Evolutionary conservation across 2,113 vertebrate genomes (phyloP).

Genomic region (Ammodytes dubius): DNA sequence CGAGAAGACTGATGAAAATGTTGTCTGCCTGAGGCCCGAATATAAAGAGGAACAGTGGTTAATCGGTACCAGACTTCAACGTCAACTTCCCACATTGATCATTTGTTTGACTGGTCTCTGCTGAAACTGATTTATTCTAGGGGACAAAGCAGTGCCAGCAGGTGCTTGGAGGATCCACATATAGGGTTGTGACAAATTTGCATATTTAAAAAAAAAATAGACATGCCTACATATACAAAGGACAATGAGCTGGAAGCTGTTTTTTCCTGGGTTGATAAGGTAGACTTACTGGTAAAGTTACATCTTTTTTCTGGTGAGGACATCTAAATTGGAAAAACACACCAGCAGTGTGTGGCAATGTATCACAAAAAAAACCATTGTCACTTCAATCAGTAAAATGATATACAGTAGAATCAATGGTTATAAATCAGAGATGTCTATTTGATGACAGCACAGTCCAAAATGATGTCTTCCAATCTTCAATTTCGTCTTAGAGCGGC

Average conservation of each 20-base stretch:
- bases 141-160: constrained; percentile 20
- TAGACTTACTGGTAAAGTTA: neutral
- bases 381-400: neutral
- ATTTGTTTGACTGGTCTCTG: constrained; percentile 38
- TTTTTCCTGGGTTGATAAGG: neutral
- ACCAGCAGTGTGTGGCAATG: neutral
- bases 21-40: neutral
- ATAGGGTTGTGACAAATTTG: neutral
- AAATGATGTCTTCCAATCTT: neutral
- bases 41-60: constrained; percentile 27
- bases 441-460: neutral
- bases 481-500: neutral
- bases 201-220: neutral
- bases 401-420: too few species aligned
- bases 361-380: neutral
- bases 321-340: constrained; percentile 5
- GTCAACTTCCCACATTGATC: constrained; percentile 10
- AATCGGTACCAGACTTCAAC: constrained; percentile 28
- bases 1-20: neutral
- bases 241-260: neutral
- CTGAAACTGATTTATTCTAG: constrained; percentile 28
- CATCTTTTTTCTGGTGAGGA: neutral
- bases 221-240: neutral
- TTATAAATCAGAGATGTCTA: neutral
- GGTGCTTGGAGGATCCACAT: constrained; percentile 10